phyloP scores from a whole-genome alignment of 2,797 vertebrate genomes.

The Setipinna tenuifilis region DNA sequence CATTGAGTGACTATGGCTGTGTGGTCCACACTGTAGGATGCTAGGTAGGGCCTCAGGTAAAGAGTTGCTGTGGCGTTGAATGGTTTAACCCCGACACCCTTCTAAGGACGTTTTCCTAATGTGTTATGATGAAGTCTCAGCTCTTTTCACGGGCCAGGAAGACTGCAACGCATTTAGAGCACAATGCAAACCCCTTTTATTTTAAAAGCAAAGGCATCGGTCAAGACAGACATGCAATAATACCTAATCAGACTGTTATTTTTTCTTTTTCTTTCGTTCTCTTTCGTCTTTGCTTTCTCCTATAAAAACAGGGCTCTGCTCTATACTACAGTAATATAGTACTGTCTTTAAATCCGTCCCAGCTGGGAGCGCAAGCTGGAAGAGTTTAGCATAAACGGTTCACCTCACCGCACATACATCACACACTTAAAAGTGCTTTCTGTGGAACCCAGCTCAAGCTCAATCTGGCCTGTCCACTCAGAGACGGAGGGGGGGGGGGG shows the following conservation, averaged over 20 bases:
- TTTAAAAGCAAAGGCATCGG: background rate
- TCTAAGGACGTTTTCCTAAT: background rate
- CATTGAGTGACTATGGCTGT: background rate
- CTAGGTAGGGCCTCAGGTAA: background rate
- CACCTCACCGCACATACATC: conserved; percentile 10
- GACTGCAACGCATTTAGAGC: background rate
- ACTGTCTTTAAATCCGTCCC: background rate
- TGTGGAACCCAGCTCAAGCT: background rate
- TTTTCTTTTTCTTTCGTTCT: background rate
- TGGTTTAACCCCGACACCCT: background rate
- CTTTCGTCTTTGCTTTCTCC: background rate
- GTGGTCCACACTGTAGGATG: background rate
- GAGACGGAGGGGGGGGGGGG: background rate
- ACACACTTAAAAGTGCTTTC: background rate
- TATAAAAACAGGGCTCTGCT: background rate
- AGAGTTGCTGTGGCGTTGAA: background rate
- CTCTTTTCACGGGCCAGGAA: background rate
- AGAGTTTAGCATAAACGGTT: background rate
- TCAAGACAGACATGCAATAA: conserved; percentile 1
- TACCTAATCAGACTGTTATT: background rate
- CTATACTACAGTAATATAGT: background rate
- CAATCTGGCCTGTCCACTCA: background rate
- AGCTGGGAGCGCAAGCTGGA: background rate
- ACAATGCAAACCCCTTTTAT: background rate
- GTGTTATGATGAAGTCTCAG: background rate